A percentile compares a stretch with the other conserved stretches of the same genome.
These are phyloP conservation scores for Auanema freiburgensis DNA, from an alignment of 2,888 invertebrate species.

Conservation along the genomic window DNA sequence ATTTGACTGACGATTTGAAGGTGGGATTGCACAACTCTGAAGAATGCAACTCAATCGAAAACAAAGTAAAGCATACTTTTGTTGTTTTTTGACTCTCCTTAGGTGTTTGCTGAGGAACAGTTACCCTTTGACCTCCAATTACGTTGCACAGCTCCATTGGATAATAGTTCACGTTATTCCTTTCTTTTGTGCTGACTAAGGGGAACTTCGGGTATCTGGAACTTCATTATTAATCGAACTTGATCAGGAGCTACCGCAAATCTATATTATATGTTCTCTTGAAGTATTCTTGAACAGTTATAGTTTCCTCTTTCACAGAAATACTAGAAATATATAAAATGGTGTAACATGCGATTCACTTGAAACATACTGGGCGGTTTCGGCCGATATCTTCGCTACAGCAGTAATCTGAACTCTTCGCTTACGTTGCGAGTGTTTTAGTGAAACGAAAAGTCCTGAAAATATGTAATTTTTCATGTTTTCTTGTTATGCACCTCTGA, in stretches of 20 bases:
- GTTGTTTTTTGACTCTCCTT: constrained; percentile 31
- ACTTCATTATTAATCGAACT: not conserved
- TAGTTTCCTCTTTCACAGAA: not conserved
- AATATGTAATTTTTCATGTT: not conserved
- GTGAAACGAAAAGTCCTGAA: not conserved
- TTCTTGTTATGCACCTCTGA: constrained; percentile 21
- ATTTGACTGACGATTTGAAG: constrained; percentile 21
- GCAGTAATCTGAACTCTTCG: not conserved
- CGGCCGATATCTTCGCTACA: not conserved
- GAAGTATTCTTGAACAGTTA: constrained; percentile 32
- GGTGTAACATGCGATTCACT: too few relatives aligned
- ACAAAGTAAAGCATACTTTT: constrained; percentile 16
- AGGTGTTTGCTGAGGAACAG: constrained; percentile 35
- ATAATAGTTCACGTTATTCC: constrained; percentile 29
- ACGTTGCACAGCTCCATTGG: constrained; percentile 41
- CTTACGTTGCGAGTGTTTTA: not conserved
- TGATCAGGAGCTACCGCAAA: constrained; percentile 20
- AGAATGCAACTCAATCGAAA: not conserved
- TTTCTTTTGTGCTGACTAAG: constrained; percentile 27
- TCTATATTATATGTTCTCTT: constrained; percentile 21
- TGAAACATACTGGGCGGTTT: not conserved
- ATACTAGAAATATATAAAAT: too few relatives aligned
- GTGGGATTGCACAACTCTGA: constrained; percentile 41
- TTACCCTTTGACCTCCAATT: constrained; percentile 41
- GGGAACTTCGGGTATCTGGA: constrained; percentile 32